Evolutionary conservation across 2,888 invertebrate species (phyloP), one percentile per base, ranked within the genome.

Genomic region (Ectropis crepuscularia): DNA sequence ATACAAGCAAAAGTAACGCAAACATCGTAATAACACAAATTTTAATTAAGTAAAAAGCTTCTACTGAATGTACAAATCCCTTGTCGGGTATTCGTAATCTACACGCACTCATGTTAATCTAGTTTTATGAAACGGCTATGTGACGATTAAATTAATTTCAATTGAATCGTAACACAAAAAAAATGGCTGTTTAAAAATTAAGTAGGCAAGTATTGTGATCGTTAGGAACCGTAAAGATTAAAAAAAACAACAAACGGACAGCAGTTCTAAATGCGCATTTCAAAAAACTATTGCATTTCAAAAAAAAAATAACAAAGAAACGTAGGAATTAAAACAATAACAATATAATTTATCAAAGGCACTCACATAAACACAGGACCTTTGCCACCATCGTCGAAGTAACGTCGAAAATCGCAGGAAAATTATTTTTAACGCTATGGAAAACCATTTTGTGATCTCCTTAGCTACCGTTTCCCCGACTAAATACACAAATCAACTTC

Each of bases 321-420:
- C 9, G 48, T 43, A 42, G 16, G 48, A 38, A 51, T 10, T 7
- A 46, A 50, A 59, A 46, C 11, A 12, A 53, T 5, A 41, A 63
- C 9, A 12, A 38, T 6, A 9, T 7, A 2, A 0, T 36, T 11
- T 43, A 43, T 4, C n/a, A 45, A 39, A n/a, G 10, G 38, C 41
- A 91, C 92, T 92, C 72, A 92, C 92, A 80, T 83, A 92, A 83
- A 88, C 86, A 91, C 65, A 87, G 73, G 43, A 89, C 65, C 74
- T 88, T 90, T 74, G 73, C 74, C 77, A 86, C 61, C 78, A 77
- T 82, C 67, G 74, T 74, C 39, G 81, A 75, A 16, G 81, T 78
- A 12, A 81, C 72, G 72, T 83, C 75, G 76, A 81, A 76, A 74
- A 80, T 76, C 57, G 74, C 70, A 65, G 79, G 67, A 66, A 85